These are phyloP conservation scores for Nyleta sp. DNA, from an alignment of 2,888 invertebrate genomes.

Conservation along the genomic window DNA sequence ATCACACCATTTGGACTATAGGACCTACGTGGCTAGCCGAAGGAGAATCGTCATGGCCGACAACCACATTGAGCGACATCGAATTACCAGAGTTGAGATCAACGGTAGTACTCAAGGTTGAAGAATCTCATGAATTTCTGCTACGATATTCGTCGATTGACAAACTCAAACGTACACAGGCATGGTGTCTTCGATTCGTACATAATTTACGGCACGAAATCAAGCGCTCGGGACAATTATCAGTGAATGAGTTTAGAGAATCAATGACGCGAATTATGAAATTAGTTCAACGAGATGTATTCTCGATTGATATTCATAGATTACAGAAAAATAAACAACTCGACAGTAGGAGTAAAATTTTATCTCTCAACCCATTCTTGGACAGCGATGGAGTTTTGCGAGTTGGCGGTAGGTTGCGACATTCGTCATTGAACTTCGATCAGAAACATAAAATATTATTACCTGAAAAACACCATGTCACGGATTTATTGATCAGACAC, in stretches of 20 bases:
- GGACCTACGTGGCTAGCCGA: constrained; percentile 45
- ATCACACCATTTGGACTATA: constrained; percentile 26
- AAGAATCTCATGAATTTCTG: background rate
- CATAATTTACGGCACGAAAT: background rate
- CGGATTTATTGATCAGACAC: no score
- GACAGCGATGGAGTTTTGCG: background rate
- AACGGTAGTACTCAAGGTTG: background rate
- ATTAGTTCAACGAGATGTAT: background rate
- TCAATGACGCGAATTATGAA: background rate
- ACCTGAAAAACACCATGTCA: no score
- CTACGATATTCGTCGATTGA: background rate
- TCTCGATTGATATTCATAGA: no score
- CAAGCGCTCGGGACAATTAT: background rate
- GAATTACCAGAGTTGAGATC: background rate
- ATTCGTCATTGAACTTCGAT: background rate
- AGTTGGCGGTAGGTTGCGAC: background rate
- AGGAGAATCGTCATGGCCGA: constrained; percentile 35
- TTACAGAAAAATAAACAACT: background rate
- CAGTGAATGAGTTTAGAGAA: background rate
- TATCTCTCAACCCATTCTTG: constrained; percentile 1
- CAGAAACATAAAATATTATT: constrained; percentile 21
- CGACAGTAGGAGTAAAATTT: background rate
- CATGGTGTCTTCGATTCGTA: constrained; percentile 2
- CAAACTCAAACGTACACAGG: background rate
- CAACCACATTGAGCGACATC: background rate